Base-by-base conservation (phyloP, 2,113 vertebrate genomes). In the Phalacrocorax aristotelis region DNA sequence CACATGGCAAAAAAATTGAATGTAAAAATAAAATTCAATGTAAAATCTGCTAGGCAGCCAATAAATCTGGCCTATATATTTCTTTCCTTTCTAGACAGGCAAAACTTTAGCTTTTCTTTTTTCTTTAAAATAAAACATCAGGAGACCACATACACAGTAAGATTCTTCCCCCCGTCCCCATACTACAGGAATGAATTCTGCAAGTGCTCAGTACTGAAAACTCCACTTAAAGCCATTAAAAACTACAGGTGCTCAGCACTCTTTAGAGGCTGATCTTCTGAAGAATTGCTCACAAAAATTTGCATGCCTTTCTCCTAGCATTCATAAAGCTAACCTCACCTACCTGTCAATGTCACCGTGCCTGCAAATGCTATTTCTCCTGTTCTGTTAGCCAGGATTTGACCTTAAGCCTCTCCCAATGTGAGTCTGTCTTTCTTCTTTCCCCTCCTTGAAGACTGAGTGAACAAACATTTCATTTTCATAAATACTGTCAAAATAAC, bases 81-180 rank as follows among this genome's bases (percentile, higher is more conserved):
- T 74, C 19, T 70, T 81, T 93, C 12, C 17, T 78, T 89, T 78
- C 65, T 78, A 48, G 34, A 46, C 13, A 84, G 46, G 60, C 12
- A 94, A 75, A 89, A 78, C 15, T 91, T 54, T 51, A 94, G 26
- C 9, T 87, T 84, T 84, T 17, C 4, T 77, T 65, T 87, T 76
- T 88, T 48, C 19, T 92, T 90, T 76, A 65, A 93, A 93, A 90
- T 92, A 77, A 93, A 95, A 69, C 40, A 86, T 65, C 54, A 77
- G 32, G 42, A 93, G 29, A 86, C 75, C 19, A 70, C 64, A 84
- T 75, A 91, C 26, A n/a, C 23, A 42, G 30, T 55, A 32, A 81
- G 17, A 80, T 72, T 76, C 8, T 58, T 9, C 2, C 1, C 7
- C 7, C 6, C 21, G 7, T 7, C 5, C 21, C 21, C 13, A 16